Conservation (phyloP, 2,888 invertebrate genomes). For the Dioctria linearis region DNA sequence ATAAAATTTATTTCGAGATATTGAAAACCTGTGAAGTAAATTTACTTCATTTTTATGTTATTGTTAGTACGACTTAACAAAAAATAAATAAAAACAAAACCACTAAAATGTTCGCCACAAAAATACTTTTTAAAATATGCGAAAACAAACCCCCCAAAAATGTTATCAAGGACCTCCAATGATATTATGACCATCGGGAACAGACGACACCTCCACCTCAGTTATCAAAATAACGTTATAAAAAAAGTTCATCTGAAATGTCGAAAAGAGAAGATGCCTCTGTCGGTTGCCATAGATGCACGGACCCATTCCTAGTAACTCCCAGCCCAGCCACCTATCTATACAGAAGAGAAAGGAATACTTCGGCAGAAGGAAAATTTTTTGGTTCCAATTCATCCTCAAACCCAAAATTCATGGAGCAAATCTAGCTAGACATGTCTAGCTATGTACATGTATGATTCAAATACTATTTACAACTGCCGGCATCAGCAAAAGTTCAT, state of each 20-base stretch:
- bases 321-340: not conserved
- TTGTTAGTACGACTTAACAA: too few species aligned
- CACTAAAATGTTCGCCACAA: too few species aligned
- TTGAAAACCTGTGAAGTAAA: too few species aligned
- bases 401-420: constrained; percentile 18
- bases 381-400: constrained; percentile 34
- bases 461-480: constrained; percentile 50
- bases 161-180: constrained; percentile 17
- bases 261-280: constrained; percentile 17
- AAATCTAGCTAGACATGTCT: constrained; percentile 33
- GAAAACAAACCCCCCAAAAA: not conserved
- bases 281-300: constrained; percentile 51
- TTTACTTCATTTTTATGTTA: too few species aligned
- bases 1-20: too few species aligned
- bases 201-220: constrained; percentile 23
- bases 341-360: constrained; percentile 2
- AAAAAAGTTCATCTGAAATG: constrained; percentile 24
- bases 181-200: constrained; percentile 8
- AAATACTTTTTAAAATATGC: not conserved
- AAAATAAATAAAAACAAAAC: too few species aligned
- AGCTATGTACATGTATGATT: constrained; percentile 19
- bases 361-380: constrained; percentile 46
- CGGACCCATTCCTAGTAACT: not conserved
- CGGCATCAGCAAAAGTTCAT: constrained; percentile 29
- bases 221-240: constrained; percentile 31